Percentiles rank a stretch among this genome's conserved stretches.
Conservation (phyloP, 2,888 invertebrate species). For the Anticlea derivata region DNA sequence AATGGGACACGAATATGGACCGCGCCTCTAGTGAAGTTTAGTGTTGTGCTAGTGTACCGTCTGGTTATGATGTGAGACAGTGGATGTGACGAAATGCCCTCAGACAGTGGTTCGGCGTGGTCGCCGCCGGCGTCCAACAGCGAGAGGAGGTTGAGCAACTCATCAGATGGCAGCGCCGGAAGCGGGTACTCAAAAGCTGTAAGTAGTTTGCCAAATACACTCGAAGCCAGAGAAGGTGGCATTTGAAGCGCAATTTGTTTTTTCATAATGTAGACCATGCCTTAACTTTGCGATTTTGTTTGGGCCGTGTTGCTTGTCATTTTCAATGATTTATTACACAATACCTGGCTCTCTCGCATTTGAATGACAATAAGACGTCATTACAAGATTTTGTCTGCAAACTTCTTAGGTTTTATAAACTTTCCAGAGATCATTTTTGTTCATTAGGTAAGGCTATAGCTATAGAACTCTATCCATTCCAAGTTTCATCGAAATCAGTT, state of each 20-base stretch:
- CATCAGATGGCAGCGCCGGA: conserved; percentile 78
- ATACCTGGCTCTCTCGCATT: too few species aligned
- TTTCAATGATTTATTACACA: too few species aligned
- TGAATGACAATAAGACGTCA: neutral
- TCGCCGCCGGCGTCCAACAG: conserved; percentile 76
- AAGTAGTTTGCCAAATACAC: conserved; percentile 47
- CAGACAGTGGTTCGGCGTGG: conserved; percentile 78
- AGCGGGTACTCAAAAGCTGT: conserved; percentile 80
- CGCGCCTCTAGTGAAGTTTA: conserved; percentile 45
- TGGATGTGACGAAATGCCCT: conserved; percentile 72
- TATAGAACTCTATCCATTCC: too few species aligned
- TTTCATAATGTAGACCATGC: too few species aligned
- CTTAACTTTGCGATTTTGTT: too few species aligned
- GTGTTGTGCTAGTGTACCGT: conserved; percentile 67
- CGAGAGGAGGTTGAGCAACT: conserved; percentile 80
- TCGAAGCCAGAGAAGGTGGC: neutral
- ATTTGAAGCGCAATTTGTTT: neutral
- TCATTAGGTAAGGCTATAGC: too few species aligned
- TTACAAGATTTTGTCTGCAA: neutral
- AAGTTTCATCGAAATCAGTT: too few species aligned
- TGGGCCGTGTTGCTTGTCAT: too few species aligned
- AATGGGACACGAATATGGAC: conserved; percentile 62
- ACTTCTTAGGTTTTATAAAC: too few species aligned
- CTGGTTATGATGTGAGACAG: conserved; percentile 73
- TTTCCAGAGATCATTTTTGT: too few species aligned